phyloP scores from a whole-genome alignment of 2,888 invertebrate genomes.

The Teleiodes luculella region DNA sequence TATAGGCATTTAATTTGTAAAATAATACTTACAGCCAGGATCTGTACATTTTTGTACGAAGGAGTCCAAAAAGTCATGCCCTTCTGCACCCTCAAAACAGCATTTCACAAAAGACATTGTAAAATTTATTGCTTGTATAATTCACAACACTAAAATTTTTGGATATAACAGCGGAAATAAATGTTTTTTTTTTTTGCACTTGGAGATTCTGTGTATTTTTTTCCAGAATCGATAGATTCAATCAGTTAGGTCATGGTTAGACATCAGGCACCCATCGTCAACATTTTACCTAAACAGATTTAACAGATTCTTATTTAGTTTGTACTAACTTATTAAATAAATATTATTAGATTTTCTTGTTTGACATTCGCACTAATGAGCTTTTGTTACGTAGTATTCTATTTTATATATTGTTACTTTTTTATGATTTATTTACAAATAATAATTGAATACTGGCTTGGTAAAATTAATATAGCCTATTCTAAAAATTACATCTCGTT shows the following conservation, averaged over 20 bases:
- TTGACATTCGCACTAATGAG: too few relatives aligned
- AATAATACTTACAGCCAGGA: constrained; percentile 85
- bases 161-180: constrained; percentile 18
- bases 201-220: constrained; percentile 6
- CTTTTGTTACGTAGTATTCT: too few relatives aligned
- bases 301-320: neutral
- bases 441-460: neutral
- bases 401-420: too few relatives aligned
- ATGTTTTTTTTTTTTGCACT: constrained; percentile 4
- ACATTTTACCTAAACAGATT: too few relatives aligned
- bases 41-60: constrained; percentile 89
- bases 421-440: neutral
- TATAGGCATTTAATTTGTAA: neutral
- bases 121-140: constrained; percentile 13
- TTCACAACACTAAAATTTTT: constrained; percentile 25
- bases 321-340: neutral
- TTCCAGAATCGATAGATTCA: neutral
- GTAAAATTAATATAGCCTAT: constrained; percentile 36
- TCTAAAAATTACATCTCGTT: constrained; percentile 54
- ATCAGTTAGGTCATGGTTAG: neutral
- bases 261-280: neutral
- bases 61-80: constrained; percentile 86
- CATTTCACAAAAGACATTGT: constrained; percentile 85
- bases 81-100: constrained; percentile 87
- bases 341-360: neutral